Conservation (phyloP, 2,797 vertebrate genomes). For the Acipenser oxyrinchus region DNA sequence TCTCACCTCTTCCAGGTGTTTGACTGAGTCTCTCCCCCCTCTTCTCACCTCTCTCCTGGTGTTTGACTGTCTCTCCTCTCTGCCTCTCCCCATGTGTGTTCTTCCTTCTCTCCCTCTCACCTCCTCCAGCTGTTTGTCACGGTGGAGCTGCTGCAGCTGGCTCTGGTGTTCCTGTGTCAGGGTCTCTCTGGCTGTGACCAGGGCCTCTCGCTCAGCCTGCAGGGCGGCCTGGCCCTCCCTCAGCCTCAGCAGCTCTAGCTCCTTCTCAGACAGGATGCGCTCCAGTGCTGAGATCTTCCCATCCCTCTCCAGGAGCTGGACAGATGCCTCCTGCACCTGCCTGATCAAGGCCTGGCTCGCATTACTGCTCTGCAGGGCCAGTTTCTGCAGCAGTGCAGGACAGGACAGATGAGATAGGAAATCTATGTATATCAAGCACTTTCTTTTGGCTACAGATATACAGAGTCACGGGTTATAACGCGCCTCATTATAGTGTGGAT, state of each 20-base stretch:
- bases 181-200: neutral
- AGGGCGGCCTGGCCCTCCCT: constrained; percentile 7
- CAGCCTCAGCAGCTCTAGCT: constrained; percentile 21
- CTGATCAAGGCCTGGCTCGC: neutral
- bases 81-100: too few relatives aligned
- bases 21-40: too few relatives aligned
- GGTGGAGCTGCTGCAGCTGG: constrained; percentile 9
- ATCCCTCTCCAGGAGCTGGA: too few relatives aligned
- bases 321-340: neutral
- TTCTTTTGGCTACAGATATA: too few relatives aligned
- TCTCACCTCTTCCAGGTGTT: too few relatives aligned
- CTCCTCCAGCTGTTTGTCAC: constrained; percentile 6
- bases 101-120: too few relatives aligned
- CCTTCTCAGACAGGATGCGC: constrained; percentile 23
- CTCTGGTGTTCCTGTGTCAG: constrained; percentile 14
- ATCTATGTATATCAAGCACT: too few relatives aligned
- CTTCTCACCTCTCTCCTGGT: too few relatives aligned
- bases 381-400: neutral
- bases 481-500: too few relatives aligned
- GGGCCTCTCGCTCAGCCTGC: constrained; percentile 16
- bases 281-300: constrained; percentile 9
- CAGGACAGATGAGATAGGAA: too few relatives aligned
- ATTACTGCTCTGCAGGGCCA: neutral
- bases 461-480: too few relatives aligned
- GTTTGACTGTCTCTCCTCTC: constrained; percentile 17